Evolutionary conservation across 2,888 invertebrate species (phyloP).

Genomic region (Apeira syringaria): DNA sequence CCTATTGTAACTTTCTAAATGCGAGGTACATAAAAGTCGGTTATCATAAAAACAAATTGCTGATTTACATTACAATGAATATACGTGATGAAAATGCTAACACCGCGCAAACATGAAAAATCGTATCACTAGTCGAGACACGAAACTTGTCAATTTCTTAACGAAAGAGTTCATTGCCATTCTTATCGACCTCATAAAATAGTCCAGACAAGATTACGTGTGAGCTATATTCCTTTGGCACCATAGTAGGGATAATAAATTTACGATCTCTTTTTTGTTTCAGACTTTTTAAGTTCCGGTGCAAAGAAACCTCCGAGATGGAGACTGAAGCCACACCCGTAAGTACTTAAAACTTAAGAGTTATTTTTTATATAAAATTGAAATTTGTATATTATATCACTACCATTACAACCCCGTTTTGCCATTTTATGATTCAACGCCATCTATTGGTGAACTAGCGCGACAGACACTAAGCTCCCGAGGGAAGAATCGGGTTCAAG

Average conservation of each 20-base stretch:
- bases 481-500: constrained; percentile 26
- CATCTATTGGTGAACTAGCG: constrained; percentile 49
- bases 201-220: constrained; percentile 15
- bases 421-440: constrained; percentile 41
- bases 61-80: constrained; percentile 3
- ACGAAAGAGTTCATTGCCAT: constrained; percentile 39
- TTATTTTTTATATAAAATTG: constrained; percentile 17
- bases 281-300: constrained; percentile 63
- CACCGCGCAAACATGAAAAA: constrained; percentile 21
- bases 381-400: constrained; percentile 23
- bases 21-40: too few relatives aligned
- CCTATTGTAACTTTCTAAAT: neutral
- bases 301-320: constrained; percentile 51
- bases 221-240: too few relatives aligned
- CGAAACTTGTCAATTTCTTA: constrained; percentile 40
- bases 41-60: too few relatives aligned
- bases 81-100: constrained; percentile 25
- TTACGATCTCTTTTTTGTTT: constrained; percentile 43
- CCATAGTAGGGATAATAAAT: too few relatives aligned
- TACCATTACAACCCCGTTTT: constrained; percentile 53
- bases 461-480: constrained; percentile 33
- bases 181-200: constrained; percentile 39
- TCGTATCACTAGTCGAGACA: constrained; percentile 26
- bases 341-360: constrained; percentile 49
- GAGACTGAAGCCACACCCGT: constrained; percentile 69